Conservation (phyloP, 2,888 invertebrate species). For the Cataglyphis cursor region DNA sequence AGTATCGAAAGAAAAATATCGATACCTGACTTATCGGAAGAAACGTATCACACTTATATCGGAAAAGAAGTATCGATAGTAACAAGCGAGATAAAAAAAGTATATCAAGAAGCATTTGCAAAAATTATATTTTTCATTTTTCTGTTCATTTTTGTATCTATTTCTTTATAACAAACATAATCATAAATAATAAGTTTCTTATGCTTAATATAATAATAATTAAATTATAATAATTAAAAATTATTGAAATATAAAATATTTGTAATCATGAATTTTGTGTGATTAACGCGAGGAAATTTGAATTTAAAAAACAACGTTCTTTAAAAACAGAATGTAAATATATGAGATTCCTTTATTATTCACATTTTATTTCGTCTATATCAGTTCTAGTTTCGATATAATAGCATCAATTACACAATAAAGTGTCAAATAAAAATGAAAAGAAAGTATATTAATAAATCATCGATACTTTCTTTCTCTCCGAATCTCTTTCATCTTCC, state of each 20-base stretch:
- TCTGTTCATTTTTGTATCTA: background rate
- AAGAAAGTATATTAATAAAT: background rate
- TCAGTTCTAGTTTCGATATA: background rate
- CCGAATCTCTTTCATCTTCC: conserved; percentile 9
- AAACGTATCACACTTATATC: conserved; percentile 3
- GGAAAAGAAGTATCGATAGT: conserved; percentile 47
- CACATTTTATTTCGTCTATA: background rate
- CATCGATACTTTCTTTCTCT: conserved; percentile 51
- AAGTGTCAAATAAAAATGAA: background rate
- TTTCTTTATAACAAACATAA: background rate
- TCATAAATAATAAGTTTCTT: conserved; percentile 8
- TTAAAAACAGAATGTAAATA: background rate
- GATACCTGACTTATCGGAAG: conserved; percentile 48
- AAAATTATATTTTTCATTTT: background rate
- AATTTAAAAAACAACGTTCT: background rate
- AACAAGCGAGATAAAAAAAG: background rate
- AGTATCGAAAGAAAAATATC: conserved; percentile 47
- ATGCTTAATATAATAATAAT: background rate
- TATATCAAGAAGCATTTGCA: background rate
- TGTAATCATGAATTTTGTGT: background rate
- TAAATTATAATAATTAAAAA: conserved; percentile 4
- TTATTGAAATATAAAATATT: background rate
- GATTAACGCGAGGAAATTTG: background rate
- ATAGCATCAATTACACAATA: background rate
- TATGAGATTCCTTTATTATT: background rate